phyloP scores from a whole-genome alignment of 2,113 vertebrate species.

The Ceratotherium simum region DNA sequence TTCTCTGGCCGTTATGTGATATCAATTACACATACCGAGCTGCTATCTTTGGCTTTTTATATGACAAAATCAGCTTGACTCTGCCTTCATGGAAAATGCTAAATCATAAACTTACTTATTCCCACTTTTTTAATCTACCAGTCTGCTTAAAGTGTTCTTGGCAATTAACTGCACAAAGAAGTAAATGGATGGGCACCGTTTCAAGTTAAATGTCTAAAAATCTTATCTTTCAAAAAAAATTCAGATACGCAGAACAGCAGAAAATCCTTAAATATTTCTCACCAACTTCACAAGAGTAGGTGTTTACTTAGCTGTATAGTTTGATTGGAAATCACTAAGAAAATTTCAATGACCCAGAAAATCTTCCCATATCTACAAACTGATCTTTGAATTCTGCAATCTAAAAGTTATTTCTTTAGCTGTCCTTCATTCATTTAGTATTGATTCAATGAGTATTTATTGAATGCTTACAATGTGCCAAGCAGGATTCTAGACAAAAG shows the following conservation, averaged over 20 bases:
- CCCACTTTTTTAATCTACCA: not conserved
- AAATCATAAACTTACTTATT: not conserved
- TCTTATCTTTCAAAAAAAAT: not conserved
- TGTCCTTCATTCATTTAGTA: not conserved
- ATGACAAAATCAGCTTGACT: not conserved
- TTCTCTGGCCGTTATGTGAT: not conserved
- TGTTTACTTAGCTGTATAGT: not conserved
- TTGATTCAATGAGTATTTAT: not conserved
- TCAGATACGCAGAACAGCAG: not conserved
- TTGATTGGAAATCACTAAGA: not conserved
- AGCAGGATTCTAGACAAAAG: not conserved
- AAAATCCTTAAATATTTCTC: not conserved
- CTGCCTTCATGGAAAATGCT: not conserved
- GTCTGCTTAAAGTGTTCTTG: not conserved
- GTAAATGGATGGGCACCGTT: not conserved
- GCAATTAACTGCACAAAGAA: not conserved
- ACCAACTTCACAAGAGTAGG: not conserved
- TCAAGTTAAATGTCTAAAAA: not conserved
- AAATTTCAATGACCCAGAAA: constrained; percentile 10
- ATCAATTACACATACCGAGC: not conserved
- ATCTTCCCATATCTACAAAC: not conserved
- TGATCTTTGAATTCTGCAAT: not conserved
- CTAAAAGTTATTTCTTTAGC: not conserved
- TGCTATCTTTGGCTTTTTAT: not conserved
- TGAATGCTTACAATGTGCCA: not conserved